Base-by-base conservation (phyloP, 2,797 vertebrate species). In the Diplodus sargus region DNA sequence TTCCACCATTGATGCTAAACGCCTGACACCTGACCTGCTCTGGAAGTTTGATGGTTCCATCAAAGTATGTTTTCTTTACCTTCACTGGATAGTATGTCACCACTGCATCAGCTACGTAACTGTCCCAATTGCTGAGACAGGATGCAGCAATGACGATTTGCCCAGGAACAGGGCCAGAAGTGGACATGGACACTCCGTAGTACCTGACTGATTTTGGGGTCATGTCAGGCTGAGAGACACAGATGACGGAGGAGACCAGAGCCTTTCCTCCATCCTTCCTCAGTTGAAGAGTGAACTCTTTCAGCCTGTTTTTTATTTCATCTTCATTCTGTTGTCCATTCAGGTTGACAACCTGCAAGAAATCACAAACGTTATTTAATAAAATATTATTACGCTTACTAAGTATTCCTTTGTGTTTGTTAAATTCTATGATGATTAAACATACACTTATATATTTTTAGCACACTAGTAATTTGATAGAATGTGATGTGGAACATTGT, bases 111-210 rank as follows among this genome's bases (percentile, higher is more conserved):
- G 84, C 73, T 23, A 88, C 74, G 3, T 28, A 48, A 25, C 17
- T 10, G 22, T 88, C 30, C 88, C 84, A 90, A 51, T 0, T 1
- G 1, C 25, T 7, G 0, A 56, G 25, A 20, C 82, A 84, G 51
- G 73, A 80, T 0, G 83, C 82, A 57, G 39, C 71, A 8, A 74
- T 0, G 18, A 85, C 0, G 4, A 84, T 53, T 54, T 0, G 10
- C 1, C 73, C 22, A 0, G 78, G 5, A 43, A 0, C 0, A 0
- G 0, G 0, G 1, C 62, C 77, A 30, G 5, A 3, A 7, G 75
- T 70, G 60, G 84, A 85, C 75, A 85, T 83, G 59, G 86, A 86
- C 34, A 88, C 89, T 0, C 84, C 76, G 0, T 86, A 90, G 70
- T 84, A 54, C 18, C 14, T 70, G 0, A 0, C 1, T 28, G 74